Percentiles rank a stretch among this genome's conserved stretches.
phyloP scores from a whole-genome alignment of 2,797 vertebrate species.

The Antennarius maculatus region DNA sequence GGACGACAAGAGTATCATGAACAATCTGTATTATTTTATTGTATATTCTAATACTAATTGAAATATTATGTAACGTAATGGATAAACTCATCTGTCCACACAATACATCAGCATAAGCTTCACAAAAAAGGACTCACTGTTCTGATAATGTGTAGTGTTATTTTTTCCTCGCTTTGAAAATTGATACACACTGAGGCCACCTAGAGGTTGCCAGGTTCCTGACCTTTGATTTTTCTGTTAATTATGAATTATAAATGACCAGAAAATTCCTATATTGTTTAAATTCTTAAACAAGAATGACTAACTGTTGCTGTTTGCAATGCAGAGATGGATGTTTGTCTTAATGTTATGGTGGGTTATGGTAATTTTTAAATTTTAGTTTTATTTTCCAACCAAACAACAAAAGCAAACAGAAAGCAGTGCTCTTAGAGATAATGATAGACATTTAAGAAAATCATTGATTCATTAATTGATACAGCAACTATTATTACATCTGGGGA shows the following conservation, averaged over 20 bases:
- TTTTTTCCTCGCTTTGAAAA: background rate
- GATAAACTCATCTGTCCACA: too few species aligned
- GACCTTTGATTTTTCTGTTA: background rate
- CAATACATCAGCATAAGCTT: too few species aligned
- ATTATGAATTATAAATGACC: background rate
- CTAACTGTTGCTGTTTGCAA: background rate
- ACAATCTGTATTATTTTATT: background rate
- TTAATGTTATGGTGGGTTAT: background rate
- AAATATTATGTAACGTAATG: too few species aligned
- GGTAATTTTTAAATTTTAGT: background rate
- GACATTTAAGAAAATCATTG: background rate
- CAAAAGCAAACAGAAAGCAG: fast-evolving
- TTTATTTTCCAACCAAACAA: background rate
- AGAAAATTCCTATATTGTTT: too few species aligned
- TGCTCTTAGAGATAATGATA: background rate
- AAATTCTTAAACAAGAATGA: background rate
- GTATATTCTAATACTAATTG: too few species aligned
- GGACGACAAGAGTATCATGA: background rate
- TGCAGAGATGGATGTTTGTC: background rate
- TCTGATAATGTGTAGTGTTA: background rate
- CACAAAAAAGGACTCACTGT: background rate
- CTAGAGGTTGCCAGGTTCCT: constrained; percentile 10
- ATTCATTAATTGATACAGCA: background rate
- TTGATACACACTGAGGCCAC: constrained; percentile 2
- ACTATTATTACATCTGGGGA: background rate